A percentile compares a stretch with the other conserved stretches of the same genome.
phyloP scores from a whole-genome alignment of 2,888 invertebrate species.

The Tillus elongatus region DNA sequence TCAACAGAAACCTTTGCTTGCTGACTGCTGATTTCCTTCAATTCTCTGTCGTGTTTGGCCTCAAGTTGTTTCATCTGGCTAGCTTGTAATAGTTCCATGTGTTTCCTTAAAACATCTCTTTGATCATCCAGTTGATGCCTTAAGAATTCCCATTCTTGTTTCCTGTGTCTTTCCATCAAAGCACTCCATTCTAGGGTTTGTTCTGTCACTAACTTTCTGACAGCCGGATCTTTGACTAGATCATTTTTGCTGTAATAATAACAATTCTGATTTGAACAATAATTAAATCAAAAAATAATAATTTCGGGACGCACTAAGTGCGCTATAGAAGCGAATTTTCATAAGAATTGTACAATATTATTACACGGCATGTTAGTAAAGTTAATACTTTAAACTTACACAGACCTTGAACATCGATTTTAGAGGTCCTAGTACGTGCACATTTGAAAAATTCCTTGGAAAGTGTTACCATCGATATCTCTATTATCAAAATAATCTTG shows the following conservation, averaged over 20 bases:
- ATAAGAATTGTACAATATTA: too few relatives aligned
- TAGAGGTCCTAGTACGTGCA: too few relatives aligned
- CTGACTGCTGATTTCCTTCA: conserved; percentile 88
- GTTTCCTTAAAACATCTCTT: conserved; percentile 55
- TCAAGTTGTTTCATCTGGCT: conserved; percentile 84
- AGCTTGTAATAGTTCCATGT: conserved; percentile 76
- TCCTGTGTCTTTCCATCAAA: conserved; percentile 73
- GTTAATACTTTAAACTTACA: too few relatives aligned
- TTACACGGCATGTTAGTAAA: too few relatives aligned
- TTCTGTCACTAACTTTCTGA: conserved; percentile 77
- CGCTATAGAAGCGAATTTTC: too few relatives aligned
- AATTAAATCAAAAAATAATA: too few relatives aligned
- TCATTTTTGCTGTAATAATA: conserved; percentile 61
- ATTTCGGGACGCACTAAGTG: too few relatives aligned
- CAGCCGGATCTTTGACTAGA: conserved; percentile 64
- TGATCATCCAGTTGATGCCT: conserved; percentile 79
- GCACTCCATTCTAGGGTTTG: conserved; percentile 94
- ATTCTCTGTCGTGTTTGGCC: conserved; percentile 84
- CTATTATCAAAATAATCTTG: too few relatives aligned
- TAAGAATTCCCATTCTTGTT: conserved; percentile 75
- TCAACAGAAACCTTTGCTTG: conserved; percentile 97
- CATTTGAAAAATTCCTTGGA: too few relatives aligned
- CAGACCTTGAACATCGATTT: too few relatives aligned
- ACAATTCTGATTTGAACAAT: too few relatives aligned
- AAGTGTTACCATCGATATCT: too few relatives aligned